These are phyloP conservation scores for Nematolebias whitei DNA, from an alignment of 2,113 vertebrate genomes.

Conservation along the genomic window DNA sequence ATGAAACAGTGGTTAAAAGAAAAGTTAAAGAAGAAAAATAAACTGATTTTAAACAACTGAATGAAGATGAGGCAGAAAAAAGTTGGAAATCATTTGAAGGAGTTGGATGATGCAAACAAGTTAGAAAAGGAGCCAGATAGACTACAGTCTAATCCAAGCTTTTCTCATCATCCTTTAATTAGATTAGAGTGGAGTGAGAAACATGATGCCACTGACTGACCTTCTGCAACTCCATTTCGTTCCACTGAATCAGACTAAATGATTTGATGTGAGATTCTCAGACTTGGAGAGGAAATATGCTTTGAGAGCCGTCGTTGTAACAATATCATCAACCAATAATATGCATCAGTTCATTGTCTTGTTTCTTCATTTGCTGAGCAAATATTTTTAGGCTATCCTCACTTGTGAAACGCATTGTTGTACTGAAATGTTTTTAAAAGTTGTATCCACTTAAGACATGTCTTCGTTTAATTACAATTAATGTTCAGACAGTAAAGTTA, in stretches of 20 bases:
- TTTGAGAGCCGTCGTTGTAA: constrained; percentile 4
- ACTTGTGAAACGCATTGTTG: not conserved
- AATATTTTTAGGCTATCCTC: not conserved
- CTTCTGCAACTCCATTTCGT: constrained; percentile 66
- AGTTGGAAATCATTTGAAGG: constrained; percentile 6
- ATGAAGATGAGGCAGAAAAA: constrained; percentile 22
- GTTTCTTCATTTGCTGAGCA: too few species aligned
- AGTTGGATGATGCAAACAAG: constrained; percentile 25
- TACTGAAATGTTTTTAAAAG: not conserved
- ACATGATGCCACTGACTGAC: constrained; percentile 46
- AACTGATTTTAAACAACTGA: constrained; percentile 29
- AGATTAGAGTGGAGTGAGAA: constrained; percentile 53
- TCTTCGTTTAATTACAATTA: not conserved
- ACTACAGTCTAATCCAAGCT: constrained; percentile 50
- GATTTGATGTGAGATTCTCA: constrained; percentile 44
- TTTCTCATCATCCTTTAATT: constrained; percentile 50
- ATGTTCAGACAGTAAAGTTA: not conserved
- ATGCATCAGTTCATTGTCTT: not conserved
- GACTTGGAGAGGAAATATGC: constrained; percentile 26
- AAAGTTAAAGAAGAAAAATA: not conserved
- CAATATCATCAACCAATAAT: constrained; percentile 11
- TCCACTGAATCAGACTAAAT: constrained; percentile 57
- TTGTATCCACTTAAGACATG: not conserved
- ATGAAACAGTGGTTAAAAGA: too few species aligned
- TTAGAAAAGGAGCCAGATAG: constrained; percentile 30